Evolutionary conservation across 2,888 invertebrate genomes (phyloP), one percentile per base, ranked within the genome.

Genomic region (Halictus quadricinctus): DNA sequence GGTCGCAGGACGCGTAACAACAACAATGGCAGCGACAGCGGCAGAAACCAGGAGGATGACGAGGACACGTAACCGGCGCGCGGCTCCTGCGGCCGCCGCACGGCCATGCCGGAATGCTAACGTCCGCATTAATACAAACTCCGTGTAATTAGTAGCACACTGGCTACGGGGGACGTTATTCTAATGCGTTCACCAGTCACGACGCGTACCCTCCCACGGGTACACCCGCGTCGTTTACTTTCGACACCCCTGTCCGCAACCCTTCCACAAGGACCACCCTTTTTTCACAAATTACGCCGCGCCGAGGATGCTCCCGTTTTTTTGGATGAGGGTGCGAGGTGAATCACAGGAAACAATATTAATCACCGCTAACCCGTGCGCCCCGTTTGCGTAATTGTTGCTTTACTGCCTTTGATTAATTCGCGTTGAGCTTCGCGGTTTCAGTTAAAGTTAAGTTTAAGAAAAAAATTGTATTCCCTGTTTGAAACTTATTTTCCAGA

Each of bases 51-150:
- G 48, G 76, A 46, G 64, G 73, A 70, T 46, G n/a, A 43, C 46
- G 69, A 72, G 75, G 77, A 87, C 85, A 79, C 88, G 87, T 88
- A 85, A 85, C 85, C 80, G 64, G 48, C 79, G 79, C 74, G 87
- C 80, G 64, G 48, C 76, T 75, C 74, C 79, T 58, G 69, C 76
- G 54, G 73, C 66, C 75, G 79, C 88, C 83, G 87, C 87, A 88
- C 85, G 86, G 82, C 87, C 84, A 84, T 85, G 84, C 81, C 88
- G 91, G 92, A 92, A 92, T 92, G 92, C 92, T 92, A 92, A 92
- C 91, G 91, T 89, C 89, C 92, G 89, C 91, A 92, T 92, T 92
- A 92, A 92, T 92, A 92, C 92, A 92, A 92, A 92, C 91, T 91
- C 90, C 82, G 83, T 77, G 91, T 92, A 92, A 92, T 92, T 92